Evolutionary conservation across 2,113 vertebrate species (phyloP).

Genomic region (Actinemys pallida): DNA sequence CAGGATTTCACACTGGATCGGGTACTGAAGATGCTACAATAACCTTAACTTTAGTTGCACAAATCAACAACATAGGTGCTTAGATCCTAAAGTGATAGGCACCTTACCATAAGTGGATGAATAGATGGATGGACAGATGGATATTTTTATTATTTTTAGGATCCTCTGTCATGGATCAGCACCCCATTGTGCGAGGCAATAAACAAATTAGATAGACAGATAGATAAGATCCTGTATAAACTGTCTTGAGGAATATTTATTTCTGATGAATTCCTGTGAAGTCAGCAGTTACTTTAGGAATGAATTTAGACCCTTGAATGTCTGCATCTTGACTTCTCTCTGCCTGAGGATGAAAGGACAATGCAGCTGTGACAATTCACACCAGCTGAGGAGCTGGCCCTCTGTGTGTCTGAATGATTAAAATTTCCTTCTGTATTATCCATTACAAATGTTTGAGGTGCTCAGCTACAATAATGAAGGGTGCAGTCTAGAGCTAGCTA

Average conservation of each 20-base stretch:
- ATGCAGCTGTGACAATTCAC: background rate
- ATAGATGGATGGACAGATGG: background rate
- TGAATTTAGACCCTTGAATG: background rate
- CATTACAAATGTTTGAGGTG: background rate
- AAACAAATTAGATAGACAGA: background rate
- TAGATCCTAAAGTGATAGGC: background rate
- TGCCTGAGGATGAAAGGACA: background rate
- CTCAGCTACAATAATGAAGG: background rate
- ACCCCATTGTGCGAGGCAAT: background rate
- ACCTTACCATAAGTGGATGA: no score
- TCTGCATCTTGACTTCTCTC: background rate
- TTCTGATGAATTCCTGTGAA: background rate
- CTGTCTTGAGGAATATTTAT: background rate
- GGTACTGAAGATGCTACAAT: background rate
- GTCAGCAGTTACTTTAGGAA: background rate
- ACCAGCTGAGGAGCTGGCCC: background rate
- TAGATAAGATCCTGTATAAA: background rate
- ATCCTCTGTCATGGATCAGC: background rate
- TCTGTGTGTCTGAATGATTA: background rate
- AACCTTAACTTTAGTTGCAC: background rate
- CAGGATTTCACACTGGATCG: background rate
- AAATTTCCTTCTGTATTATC: background rate
- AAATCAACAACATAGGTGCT: background rate
- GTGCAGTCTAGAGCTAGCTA: background rate
- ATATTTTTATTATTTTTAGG: background rate